Conservation (phyloP, 2,888 invertebrate species). For the Gasteruption jaculator region DNA sequence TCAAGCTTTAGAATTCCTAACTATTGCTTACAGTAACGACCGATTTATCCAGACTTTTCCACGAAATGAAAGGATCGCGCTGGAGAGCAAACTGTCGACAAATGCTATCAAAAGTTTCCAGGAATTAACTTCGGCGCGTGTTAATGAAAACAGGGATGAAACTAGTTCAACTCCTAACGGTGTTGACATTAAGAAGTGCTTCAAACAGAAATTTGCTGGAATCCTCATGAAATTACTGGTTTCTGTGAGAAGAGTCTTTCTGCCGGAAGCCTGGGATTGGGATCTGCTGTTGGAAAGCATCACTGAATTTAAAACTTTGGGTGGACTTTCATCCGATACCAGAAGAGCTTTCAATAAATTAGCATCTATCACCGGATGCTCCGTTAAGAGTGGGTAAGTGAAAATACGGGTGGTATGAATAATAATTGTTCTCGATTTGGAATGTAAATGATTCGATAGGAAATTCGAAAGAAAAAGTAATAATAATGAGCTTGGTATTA, state of each 20-base stretch:
- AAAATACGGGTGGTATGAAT: slow-evolving; percentile 6
- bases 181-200: slow-evolving; percentile 32
- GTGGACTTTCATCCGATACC: slow-evolving; percentile 50
- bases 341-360: slow-evolving; percentile 53
- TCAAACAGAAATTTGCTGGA: slow-evolving; percentile 59
- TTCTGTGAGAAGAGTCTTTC: slow-evolving; percentile 39
- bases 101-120: slow-evolving; percentile 50
- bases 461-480: too few relatives aligned
- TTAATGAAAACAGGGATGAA: slow-evolving; percentile 41
- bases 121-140: slow-evolving; percentile 37
- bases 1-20: slow-evolving; percentile 65
- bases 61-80: slow-evolving; percentile 44
- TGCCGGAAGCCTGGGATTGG: slow-evolving; percentile 49
- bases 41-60: slow-evolving; percentile 54
- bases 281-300: slow-evolving; percentile 44
- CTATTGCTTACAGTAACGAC: slow-evolving; percentile 62
- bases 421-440: slow-evolving; percentile 6
- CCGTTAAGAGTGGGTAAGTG: slow-evolving; percentile 34
- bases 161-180: slow-evolving; percentile 11
- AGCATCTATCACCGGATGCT: slow-evolving; percentile 48
- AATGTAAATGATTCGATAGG: neutral
- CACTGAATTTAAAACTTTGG: slow-evolving; percentile 43
- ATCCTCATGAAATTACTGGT: slow-evolving; percentile 57
- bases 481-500: too few relatives aligned
- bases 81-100: slow-evolving; percentile 54